Evolutionary conservation across 2,888 invertebrate genomes (phyloP).

Genomic region (Bombylius major): DNA sequence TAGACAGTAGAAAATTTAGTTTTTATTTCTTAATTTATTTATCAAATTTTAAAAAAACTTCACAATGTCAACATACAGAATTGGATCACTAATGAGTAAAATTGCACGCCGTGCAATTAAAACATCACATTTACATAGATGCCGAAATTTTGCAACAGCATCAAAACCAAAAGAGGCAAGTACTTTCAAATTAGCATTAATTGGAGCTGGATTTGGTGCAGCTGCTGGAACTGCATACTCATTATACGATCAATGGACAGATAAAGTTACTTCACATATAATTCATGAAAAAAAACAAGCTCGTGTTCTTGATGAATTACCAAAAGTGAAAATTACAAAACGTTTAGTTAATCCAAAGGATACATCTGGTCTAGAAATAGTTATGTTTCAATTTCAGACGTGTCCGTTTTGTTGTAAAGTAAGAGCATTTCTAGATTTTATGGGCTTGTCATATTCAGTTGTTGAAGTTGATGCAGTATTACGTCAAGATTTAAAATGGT

Average conservation of each 20-base stretch:
- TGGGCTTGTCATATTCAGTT: constrained; percentile 87
- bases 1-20: no score
- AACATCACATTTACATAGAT: background rate
- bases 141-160: constrained; percentile 10
- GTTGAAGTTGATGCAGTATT: constrained; percentile 93
- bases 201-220: constrained; percentile 47
- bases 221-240: constrained; percentile 43
- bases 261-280: constrained; percentile 27
- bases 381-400: constrained; percentile 91
- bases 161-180: constrained; percentile 15
- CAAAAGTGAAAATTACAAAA: constrained; percentile 42
- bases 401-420: constrained; percentile 95
- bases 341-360: constrained; percentile 55
- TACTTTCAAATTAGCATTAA: constrained; percentile 41
- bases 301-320: constrained; percentile 36
- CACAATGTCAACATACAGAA: background rate
- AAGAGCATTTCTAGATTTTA: constrained; percentile 78
- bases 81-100: background rate
- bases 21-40: no score
- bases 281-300: constrained; percentile 30
- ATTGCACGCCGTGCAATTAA: background rate
- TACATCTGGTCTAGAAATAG: constrained; percentile 57
- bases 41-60: no score
- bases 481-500: constrained; percentile 84
- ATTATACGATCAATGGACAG: constrained; percentile 23